These are phyloP conservation scores for Heptranchias perlo DNA, from an alignment of 2,113 vertebrate species.

Conservation along the genomic window DNA sequence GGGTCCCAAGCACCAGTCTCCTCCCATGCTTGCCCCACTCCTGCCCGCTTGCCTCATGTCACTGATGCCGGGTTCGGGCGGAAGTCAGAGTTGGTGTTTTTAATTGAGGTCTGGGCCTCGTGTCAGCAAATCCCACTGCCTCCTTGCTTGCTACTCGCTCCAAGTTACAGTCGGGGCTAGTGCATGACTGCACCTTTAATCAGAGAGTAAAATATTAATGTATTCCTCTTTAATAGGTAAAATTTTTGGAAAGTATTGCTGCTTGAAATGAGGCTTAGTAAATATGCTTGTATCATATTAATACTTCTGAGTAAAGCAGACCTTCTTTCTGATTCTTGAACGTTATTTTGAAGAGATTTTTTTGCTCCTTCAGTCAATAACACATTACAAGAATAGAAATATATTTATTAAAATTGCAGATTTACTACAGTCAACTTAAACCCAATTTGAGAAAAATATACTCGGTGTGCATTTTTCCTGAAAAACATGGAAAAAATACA, in stretches of 20 bases:
- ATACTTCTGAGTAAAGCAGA: not conserved
- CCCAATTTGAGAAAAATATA: not conserved
- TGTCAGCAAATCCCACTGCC: not conserved
- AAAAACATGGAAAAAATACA: not conserved
- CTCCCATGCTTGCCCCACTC: not conserved
- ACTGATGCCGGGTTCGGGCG: not conserved
- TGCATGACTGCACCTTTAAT: not conserved
- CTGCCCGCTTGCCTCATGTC: not conserved
- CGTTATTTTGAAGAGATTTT: not conserved
- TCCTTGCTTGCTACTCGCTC: not conserved
- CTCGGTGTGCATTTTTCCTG: not conserved
- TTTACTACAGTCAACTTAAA: not conserved
- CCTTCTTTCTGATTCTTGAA: not conserved
- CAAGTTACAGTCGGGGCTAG: not conserved
- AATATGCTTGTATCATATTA: not conserved
- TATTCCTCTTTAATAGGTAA: not conserved
- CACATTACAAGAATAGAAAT: not conserved
- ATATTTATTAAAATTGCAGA: not conserved
- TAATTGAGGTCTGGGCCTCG: not conserved
- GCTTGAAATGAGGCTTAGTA: not conserved
- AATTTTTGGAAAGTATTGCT: not conserved
- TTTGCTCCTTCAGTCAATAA: not conserved
- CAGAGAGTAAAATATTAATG: not conserved
- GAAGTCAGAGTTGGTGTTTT: not conserved
- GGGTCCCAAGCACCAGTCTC: not conserved